phyloP scores from a whole-genome alignment of 2,113 vertebrate genomes.

The Gracilinanus agilis region DNA sequence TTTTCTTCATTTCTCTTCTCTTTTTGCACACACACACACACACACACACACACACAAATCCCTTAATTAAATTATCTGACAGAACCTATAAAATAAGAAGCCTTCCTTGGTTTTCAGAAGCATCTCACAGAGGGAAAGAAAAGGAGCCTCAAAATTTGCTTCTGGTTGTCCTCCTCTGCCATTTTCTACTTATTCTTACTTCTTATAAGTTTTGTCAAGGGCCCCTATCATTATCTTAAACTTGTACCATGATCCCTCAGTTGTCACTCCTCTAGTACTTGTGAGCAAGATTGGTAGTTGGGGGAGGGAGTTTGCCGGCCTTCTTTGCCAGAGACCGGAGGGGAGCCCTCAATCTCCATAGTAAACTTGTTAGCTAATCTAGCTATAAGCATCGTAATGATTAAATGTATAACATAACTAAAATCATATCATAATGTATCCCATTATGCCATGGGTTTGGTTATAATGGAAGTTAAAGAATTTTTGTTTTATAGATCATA shows the following conservation, averaged over 20 bases:
- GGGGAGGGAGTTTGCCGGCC: no score
- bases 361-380: background rate
- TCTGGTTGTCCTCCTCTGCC: background rate
- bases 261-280: background rate
- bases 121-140: background rate
- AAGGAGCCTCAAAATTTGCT: background rate
- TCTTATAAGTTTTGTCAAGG: background rate
- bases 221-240: background rate
- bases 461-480: conserved; percentile 4
- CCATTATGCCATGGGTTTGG: background rate
- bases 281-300: no score
- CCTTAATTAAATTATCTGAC: background rate
- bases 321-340: background rate
- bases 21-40: background rate
- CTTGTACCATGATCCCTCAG: background rate
- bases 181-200: background rate
- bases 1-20: no score
- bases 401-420: conserved; percentile 24
- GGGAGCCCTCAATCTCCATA: background rate
- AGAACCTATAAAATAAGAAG: background rate
- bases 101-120: background rate
- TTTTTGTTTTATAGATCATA: background rate
- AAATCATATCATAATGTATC: conserved; percentile 24
- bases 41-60: background rate
- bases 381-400: background rate